A percentile compares a stretch with the other conserved stretches of the same genome.
These are phyloP conservation scores for Coenobita brevimanus DNA, from an alignment of 1,140 invertebrate species.

Conservation along the genomic window DNA sequence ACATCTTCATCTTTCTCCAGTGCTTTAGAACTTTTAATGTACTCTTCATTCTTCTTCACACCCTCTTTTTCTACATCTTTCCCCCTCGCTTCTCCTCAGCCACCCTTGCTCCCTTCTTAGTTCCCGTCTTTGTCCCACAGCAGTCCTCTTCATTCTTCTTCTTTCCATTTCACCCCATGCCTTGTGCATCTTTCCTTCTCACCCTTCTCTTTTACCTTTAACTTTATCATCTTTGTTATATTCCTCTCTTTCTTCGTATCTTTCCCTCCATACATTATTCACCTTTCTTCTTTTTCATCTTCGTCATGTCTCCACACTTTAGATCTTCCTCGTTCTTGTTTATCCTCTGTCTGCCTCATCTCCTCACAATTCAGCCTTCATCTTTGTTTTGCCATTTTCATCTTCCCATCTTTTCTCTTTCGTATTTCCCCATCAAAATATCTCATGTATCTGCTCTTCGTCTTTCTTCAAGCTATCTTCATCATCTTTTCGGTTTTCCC, in stretches of 20 bases:
- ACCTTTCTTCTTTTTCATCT: background rate
- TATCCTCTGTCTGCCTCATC: background rate
- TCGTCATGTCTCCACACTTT: background rate
- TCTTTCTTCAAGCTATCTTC: background rate
- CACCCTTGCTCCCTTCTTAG: too few relatives aligned
- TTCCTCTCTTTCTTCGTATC: background rate
- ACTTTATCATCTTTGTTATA: background rate
- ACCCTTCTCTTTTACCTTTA: background rate
- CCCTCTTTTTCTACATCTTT: too few relatives aligned
- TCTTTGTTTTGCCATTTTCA: background rate
- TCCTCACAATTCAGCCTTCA: background rate
- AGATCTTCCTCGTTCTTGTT: background rate
- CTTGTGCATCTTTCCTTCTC: background rate
- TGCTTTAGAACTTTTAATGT: too few relatives aligned
- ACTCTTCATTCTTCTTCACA: too few relatives aligned
- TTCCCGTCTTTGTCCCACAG: too few relatives aligned
- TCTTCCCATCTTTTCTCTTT: background rate
- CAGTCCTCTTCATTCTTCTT: too few relatives aligned
- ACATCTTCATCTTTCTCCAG: too few relatives aligned
- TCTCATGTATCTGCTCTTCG: background rate
- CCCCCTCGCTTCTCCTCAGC: too few relatives aligned
- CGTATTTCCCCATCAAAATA: background rate
- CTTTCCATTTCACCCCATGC: too few relatives aligned
- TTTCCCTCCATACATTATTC: too few relatives aligned
- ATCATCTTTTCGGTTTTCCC: background rate